Evolutionary conservation across 2,113 vertebrate species (phyloP).

Genomic region (Forbesichthys papilliferus): DNA sequence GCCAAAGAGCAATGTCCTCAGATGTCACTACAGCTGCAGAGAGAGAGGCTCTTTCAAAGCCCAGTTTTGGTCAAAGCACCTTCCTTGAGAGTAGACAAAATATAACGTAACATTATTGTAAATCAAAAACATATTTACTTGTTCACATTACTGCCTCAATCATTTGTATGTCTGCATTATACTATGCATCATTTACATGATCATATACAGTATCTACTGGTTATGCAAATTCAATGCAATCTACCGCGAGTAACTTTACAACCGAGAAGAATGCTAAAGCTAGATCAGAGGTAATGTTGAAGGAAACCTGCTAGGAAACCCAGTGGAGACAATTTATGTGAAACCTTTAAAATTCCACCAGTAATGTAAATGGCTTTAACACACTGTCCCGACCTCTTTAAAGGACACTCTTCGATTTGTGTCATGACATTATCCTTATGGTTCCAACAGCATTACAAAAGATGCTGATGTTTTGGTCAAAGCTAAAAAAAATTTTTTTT

Average conservation of each 20-base stretch:
- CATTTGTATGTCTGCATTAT: neutral
- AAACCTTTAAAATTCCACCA: conserved; percentile 25
- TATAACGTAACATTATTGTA: neutral
- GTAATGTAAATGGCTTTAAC: conserved; percentile 30
- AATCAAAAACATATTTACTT: neutral
- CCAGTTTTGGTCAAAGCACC: neutral
- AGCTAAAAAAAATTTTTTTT: no score
- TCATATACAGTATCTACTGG: conserved; percentile 23
- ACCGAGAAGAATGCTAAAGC: conserved; percentile 21
- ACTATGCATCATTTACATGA: conserved; percentile 28
- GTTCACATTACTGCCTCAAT: neutral
- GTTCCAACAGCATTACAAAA: no score
- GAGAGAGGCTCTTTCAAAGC: neutral
- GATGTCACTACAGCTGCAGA: conserved; percentile 20
- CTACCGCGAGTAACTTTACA: neutral
- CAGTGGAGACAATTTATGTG: conserved; percentile 6
- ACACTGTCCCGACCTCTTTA: conserved; percentile 37
- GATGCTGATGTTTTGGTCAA: no score
- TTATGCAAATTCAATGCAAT: conserved; percentile 44
- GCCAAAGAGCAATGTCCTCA: conserved; percentile 2
- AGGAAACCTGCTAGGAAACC: neutral
- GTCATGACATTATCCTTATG: no score
- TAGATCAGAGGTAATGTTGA: conserved; percentile 17
- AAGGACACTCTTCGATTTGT: no score
- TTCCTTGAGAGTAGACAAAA: neutral